Base-by-base conservation (phyloP, 2,797 vertebrate species). In the Hemibagrus guttatus region DNA sequence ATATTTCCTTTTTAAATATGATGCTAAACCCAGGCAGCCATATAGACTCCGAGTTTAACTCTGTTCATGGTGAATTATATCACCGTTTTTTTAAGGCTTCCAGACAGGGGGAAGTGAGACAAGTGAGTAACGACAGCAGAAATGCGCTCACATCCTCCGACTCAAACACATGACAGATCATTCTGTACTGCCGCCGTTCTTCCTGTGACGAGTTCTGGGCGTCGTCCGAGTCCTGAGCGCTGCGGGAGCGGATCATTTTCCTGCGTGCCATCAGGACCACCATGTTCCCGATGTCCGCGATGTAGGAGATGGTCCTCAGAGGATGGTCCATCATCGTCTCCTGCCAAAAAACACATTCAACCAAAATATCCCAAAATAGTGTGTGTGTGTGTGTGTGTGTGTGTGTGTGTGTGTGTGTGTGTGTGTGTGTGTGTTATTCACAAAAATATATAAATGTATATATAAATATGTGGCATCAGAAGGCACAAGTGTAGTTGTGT, bases 111-210 rank as follows among this genome's bases (percentile, higher is more conserved):
- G 72, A 75, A 75, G 42, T 52, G 42, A 49, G 42, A 11, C 31
- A 11, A 49, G 42, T 16, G 39, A 46, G 49, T 52, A 5, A 71
- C 31, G 54, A 61, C 39, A 83, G 42, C 21, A 69, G 49, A 86
- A 54, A 75, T 19, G 61, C 26, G 58, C 92, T 97, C 95, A 99
- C 98, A 13, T 99, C 98, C 91, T 99, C 98, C 0, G 98, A 99
- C 92, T 99, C 97, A 64, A 99, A 99, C 76, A 99, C 98, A 2
- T 99, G 97, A 93, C 98, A 99, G 96, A 99, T 97, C 98, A 99
- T 99, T 93, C 97, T 96, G 95, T 98, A 99, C 90, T 99, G 97
- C 87, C 95, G 94, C 61, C 95, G 95, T 89, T 97, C 96, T 0
- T 98, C 97, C 61, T 96, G 96, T 75, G 93, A 95, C 16, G 97